Percentiles rank a stretch among this genome's conserved stretches.
Conservation (phyloP, 2,797 vertebrate species). For the Cyclura pinguis region DNA sequence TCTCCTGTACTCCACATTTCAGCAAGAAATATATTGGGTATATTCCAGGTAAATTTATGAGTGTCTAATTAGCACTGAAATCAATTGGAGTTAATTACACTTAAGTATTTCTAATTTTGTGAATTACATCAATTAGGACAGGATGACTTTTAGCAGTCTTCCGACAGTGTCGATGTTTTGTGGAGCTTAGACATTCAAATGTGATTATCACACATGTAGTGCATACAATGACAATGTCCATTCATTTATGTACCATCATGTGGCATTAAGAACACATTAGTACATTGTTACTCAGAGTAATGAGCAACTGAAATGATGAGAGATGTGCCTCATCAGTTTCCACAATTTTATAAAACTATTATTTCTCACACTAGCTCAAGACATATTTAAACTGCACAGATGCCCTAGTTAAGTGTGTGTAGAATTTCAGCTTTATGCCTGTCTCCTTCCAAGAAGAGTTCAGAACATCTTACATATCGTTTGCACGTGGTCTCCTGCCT, state of each 20-base stretch:
- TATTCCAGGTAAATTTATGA: neutral
- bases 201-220: neutral
- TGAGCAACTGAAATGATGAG: conserved; percentile 25
- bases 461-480: neutral
- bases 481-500: neutral
- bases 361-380: neutral
- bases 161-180: neutral
- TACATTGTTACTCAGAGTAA: conserved; percentile 1
- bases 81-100: neutral
- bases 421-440: neutral
- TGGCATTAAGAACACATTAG: neutral
- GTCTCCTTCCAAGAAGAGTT: neutral
- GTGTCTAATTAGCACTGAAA: neutral
- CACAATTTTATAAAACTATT: neutral
- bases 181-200: neutral
- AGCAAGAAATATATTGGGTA: neutral
- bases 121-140: neutral
- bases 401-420: neutral
- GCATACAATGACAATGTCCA: neutral
- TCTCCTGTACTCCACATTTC: neutral
- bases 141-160: neutral
- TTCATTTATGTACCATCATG: neutral
- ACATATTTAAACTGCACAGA: neutral
- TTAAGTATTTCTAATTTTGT: neutral
- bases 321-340: conserved; percentile 24